Conservation (phyloP, 2,797 vertebrate genomes). For the Malacoctenus gilli region DNA sequence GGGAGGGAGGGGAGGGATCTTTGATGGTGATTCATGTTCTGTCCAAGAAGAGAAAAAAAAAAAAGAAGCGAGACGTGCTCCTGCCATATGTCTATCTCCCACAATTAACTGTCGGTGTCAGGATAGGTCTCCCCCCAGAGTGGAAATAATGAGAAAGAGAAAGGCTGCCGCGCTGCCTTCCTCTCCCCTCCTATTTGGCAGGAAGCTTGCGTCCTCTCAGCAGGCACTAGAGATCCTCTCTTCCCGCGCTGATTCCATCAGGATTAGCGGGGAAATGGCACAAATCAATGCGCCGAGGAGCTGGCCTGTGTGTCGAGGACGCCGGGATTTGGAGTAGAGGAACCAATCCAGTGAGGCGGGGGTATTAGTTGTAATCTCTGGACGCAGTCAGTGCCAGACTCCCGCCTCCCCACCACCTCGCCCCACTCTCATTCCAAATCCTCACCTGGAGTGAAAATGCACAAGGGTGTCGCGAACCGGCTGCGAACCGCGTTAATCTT, state of each 20-base stretch:
- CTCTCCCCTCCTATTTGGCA: constrained; percentile 42
- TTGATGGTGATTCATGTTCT: constrained; percentile 26
- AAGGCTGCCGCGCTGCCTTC: constrained; percentile 5
- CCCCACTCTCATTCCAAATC: constrained; percentile 17
- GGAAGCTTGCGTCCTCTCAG: constrained; percentile 25
- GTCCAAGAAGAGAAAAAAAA: constrained; percentile 28
- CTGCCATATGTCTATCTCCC: constrained; percentile 48
- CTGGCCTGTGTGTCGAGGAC: constrained; percentile 38
- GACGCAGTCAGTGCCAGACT: constrained; percentile 18
- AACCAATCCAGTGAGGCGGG: constrained; percentile 38
- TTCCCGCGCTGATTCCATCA: constrained; percentile 50
- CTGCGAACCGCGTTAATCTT: constrained; percentile 6
- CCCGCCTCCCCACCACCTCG: constrained; percentile 2
- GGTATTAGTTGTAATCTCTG: constrained; percentile 60
- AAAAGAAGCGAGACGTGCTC: background rate
- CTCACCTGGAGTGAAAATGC: constrained; percentile 23
- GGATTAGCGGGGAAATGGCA: constrained; percentile 63
- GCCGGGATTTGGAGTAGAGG: constrained; percentile 29
- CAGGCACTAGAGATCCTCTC: constrained; percentile 29
- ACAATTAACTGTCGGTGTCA: constrained; percentile 43
- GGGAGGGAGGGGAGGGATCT: constrained; percentile 6
- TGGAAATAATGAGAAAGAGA: constrained; percentile 44
- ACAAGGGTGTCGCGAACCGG: constrained; percentile 2
- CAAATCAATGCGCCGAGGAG: constrained; percentile 63
- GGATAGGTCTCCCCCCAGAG: constrained; percentile 26